Percentiles rank a stretch among this genome's conserved stretches.
These are phyloP conservation scores for Dendrolimus houi DNA, from an alignment of 2,888 invertebrate species.

Conservation along the genomic window DNA sequence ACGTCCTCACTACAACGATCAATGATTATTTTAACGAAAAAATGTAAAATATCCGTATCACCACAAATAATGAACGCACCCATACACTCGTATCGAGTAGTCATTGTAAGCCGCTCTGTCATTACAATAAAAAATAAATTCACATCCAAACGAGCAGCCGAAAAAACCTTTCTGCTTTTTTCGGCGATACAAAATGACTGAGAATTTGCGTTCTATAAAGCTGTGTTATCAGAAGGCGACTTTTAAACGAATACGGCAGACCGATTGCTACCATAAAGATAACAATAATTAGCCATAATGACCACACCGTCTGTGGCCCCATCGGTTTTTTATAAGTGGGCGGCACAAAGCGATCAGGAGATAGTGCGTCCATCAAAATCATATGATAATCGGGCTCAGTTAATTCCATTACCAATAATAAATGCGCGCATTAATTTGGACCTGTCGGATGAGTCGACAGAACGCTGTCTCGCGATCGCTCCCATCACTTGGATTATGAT, in stretches of 20 bases:
- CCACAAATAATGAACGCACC: conserved; percentile 65
- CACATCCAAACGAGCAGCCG: conserved; percentile 25
- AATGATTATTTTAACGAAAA: conserved; percentile 39
- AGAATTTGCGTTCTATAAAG: conserved; percentile 55
- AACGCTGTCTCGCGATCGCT: conserved; percentile 52
- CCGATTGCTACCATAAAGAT: conserved; percentile 71
- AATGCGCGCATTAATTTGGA: conserved; percentile 75
- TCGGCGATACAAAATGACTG: conserved; percentile 49
- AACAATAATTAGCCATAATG: conserved; percentile 74
- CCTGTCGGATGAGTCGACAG: conserved; percentile 71
- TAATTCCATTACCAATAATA: conserved; percentile 76
- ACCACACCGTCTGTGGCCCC: conserved; percentile 51
- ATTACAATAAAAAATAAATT: conserved; percentile 49
- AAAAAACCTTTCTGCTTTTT: conserved; percentile 36
- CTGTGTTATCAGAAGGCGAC: conserved; percentile 46
- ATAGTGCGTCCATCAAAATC: conserved; percentile 74
- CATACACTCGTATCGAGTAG: conserved; percentile 34
- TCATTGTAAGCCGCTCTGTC: conserved; percentile 47
- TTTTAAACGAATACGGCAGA: conserved; percentile 52
- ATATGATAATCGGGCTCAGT: conserved; percentile 73
- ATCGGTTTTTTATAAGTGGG: conserved; percentile 56
- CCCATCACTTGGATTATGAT: conserved; percentile 72
- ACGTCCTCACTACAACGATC: conserved; percentile 17
- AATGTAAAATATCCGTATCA: conserved; percentile 57
- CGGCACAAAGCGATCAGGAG: conserved; percentile 58